These are phyloP conservation scores for Halocaridina rubra DNA, from an alignment of 2,888 invertebrate species.

Conservation along the genomic window DNA sequence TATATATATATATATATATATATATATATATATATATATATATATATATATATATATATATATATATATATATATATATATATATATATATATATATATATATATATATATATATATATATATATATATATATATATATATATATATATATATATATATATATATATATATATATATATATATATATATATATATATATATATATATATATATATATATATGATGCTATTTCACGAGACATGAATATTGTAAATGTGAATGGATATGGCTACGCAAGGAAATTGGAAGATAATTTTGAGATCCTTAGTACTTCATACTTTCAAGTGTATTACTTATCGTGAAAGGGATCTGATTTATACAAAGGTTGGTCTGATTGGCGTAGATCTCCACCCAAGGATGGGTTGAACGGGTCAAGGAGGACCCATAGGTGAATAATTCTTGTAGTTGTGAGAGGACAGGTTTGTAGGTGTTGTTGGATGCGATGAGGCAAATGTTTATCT, in stretches of 20 bases:
- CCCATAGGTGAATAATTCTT: background rate
- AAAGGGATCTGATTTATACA: too few relatives aligned
- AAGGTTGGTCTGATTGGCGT: too few relatives aligned
- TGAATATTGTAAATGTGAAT: too few relatives aligned
- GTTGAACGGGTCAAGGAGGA: too few relatives aligned
- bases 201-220: background rate
- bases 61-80: background rate
- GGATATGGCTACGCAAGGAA: background rate
- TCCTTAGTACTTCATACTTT: too few relatives aligned
- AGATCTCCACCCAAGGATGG: too few relatives aligned
- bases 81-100: background rate
- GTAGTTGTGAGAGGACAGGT: too few relatives aligned
- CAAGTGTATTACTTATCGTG: too few relatives aligned
- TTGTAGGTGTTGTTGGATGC: too few relatives aligned
- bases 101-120: background rate
- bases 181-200: constrained; percentile 19
- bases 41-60: background rate
- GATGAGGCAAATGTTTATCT: too few relatives aligned
- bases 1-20: background rate
- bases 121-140: constrained; percentile 1
- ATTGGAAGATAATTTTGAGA: background rate
- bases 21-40: background rate
- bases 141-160: background rate
- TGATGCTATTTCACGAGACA: background rate
- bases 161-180: constrained; percentile 22